phyloP scores from a whole-genome alignment of 2,797 vertebrate genomes.

The Pipistrellus pipistrellus region DNA sequence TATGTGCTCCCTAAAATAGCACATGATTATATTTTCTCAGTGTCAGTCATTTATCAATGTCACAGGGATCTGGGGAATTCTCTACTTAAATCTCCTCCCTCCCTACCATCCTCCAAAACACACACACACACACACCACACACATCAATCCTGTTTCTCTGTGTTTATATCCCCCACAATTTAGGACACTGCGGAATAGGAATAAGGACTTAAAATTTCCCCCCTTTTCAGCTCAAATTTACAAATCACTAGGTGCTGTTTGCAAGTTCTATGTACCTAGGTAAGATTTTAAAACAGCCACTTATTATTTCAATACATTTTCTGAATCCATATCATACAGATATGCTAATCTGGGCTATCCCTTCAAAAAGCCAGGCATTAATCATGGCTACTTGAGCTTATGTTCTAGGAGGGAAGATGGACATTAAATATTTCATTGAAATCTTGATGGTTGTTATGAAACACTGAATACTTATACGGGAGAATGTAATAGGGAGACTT shows the following conservation, averaged over 20 bases:
- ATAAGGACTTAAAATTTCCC: not conserved
- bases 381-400: slow-evolving; percentile 18
- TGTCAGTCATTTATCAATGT: slow-evolving; percentile 6
- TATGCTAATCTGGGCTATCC: not conserved
- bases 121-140: not conserved
- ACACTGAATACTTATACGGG: slow-evolving; percentile 28
- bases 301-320: slow-evolving; percentile 49
- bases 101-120: not conserved
- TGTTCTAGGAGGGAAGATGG: slow-evolving; percentile 25
- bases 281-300: slow-evolving; percentile 33
- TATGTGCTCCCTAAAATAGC: not conserved
- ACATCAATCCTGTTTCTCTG: not conserved
- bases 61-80: not conserved
- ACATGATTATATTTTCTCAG: slow-evolving; percentile 42
- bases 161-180: not conserved
- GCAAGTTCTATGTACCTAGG: not conserved
- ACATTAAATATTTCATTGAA: slow-evolving; percentile 48
- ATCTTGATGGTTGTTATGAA: slow-evolving; percentile 11
- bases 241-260: slow-evolving; percentile 24
- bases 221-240: slow-evolving; percentile 30
- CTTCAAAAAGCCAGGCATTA: slow-evolving; percentile 20
- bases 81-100: not conserved
- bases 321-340: not conserved
- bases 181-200: not conserved
- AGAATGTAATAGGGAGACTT: not conserved